Percentiles rank a stretch among this genome's conserved stretches.
Conservation (phyloP, 1,140 invertebrate genomes). For the Arctopsyche grandis region DNA sequence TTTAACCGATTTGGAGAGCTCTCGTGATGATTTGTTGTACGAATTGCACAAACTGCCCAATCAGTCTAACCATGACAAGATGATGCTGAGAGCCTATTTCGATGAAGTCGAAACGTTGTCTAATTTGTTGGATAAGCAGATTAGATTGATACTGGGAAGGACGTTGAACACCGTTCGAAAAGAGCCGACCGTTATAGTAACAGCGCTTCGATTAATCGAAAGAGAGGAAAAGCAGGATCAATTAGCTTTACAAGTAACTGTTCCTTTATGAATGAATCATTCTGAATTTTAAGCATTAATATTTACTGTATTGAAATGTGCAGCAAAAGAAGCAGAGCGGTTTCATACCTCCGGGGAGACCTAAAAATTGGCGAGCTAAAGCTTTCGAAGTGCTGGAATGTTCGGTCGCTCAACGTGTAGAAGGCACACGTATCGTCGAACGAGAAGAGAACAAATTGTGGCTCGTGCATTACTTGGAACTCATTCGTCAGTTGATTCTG, state of each 20-base stretch:
- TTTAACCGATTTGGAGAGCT: conserved; percentile 95
- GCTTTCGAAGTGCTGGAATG: conserved; percentile 85
- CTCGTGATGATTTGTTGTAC: conserved; percentile 93
- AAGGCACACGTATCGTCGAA: conserved; percentile 93
- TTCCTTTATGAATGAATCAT: conserved; percentile 27
- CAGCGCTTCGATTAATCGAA: conserved; percentile 95
- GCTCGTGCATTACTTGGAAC: conserved; percentile 82
- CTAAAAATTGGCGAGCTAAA: conserved; percentile 92
- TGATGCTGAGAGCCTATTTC: conserved; percentile 94
- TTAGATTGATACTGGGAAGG: conserved; percentile 88
- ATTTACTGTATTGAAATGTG: background rate
- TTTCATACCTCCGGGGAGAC: conserved; percentile 92
- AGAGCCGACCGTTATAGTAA: conserved; percentile 96
- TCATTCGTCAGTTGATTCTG: conserved; percentile 87
- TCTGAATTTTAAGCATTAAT: no score
- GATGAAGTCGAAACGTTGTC: conserved; percentile 93
- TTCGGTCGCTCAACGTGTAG: conserved; percentile 84
- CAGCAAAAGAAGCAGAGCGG: conserved; percentile 82
- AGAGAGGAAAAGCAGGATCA: conserved; percentile 93
- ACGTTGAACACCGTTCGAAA: conserved; percentile 94
- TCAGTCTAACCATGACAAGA: conserved; percentile 89
- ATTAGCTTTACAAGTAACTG: conserved; percentile 74
- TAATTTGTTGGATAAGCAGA: conserved; percentile 89
- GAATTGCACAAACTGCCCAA: conserved; percentile 95
- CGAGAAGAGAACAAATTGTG: conserved; percentile 93